A percentile compares a stretch with the other conserved stretches of the same genome.
These are phyloP conservation scores for Hiodon alosoides DNA, from an alignment of 2,113 vertebrate genomes.

Conservation along the genomic window DNA sequence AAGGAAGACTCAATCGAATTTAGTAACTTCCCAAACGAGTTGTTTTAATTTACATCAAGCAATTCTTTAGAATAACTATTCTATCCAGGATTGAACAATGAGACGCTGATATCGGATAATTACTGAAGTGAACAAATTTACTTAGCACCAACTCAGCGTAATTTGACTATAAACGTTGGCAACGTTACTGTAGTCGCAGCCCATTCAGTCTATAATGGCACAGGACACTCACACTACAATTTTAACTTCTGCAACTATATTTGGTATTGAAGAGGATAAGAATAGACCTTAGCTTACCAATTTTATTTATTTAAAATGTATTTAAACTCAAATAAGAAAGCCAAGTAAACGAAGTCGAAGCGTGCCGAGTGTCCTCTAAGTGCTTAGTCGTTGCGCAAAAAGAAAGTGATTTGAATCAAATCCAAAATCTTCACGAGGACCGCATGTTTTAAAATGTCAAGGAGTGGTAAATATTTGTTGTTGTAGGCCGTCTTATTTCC, in stretches of 20 bases:
- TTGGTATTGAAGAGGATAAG: conserved; percentile 41
- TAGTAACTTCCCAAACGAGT: no score
- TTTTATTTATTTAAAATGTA: conserved; percentile 1
- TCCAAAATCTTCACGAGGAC: no score
- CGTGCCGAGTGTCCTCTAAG: no score
- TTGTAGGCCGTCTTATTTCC: not conserved
- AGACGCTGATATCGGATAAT: not conserved
- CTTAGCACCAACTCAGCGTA: conserved; percentile 7
- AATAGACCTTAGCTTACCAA: conserved; percentile 20
- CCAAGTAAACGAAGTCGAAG: not conserved
- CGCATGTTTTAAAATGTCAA: no score
- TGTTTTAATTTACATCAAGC: no score
- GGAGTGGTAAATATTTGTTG: not conserved
- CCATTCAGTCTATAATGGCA: conserved; percentile 20
- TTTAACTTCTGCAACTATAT: conserved; percentile 43
- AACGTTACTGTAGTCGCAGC: conserved; percentile 20
- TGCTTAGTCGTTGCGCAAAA: no score
- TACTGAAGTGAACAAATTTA: not conserved
- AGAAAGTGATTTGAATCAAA: no score
- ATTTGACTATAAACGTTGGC: conserved; percentile 51
- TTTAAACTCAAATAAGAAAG: not conserved
- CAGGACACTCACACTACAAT: conserved; percentile 24
- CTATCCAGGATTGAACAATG: not conserved
- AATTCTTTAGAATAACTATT: not conserved
- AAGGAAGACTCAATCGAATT: no score